Conservation (phyloP, 2,113 vertebrate genomes). For the Oryctolagus cuniculus region mOryCun1.1 NC_091442.1:56670001-56670500, state of each 20-base stretch:
- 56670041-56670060: conserved; percentile 2
- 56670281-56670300: conserved; percentile 71
- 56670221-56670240: conserved; percentile 63
- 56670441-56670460: conserved; percentile 82
- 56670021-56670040: background rate
- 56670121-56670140: conserved; percentile 23
- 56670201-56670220: conserved; percentile 53
- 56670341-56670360: conserved; percentile 79
- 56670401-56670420: conserved; percentile 81
- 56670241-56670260: conserved; percentile 4
- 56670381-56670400: conserved; percentile 82
- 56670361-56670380: conserved; percentile 79
- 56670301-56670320: conserved; percentile 78
- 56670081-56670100: conserved; percentile 44
- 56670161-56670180: conserved; percentile 20
- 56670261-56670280: conserved; percentile 76
- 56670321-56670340: conserved; percentile 77
- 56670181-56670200: conserved; percentile 36
- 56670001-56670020: background rate
- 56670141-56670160: conserved; percentile 47
- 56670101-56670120: conserved; percentile 28
- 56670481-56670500: conserved; percentile 82
- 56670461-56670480: conserved; percentile 84
- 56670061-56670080: conserved; percentile 18
- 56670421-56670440: conserved; percentile 81